Evolutionary conservation across 2,888 invertebrate genomes (phyloP).

Genomic region (Mimumesa dahlbomi): DNA sequence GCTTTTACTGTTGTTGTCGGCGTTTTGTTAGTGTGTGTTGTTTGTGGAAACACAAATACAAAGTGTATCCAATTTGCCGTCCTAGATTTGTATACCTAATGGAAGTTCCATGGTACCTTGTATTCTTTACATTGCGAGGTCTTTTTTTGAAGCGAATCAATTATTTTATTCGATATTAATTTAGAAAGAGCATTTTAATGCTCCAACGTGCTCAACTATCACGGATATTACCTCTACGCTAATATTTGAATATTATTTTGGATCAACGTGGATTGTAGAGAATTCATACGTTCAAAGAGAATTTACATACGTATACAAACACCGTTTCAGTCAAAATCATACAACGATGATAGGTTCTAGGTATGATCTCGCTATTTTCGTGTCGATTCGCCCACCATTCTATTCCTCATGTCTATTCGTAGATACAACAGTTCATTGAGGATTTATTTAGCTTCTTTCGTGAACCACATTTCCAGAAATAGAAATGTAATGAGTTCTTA

Average conservation of each 20-base stretch:
- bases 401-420: slow-evolving; percentile 42
- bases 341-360: slow-evolving; percentile 24
- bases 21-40: slow-evolving; percentile 36
- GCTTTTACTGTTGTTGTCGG: slow-evolving; percentile 42
- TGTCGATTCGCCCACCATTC: slow-evolving; percentile 31
- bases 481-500: too few species aligned
- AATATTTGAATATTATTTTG: slow-evolving; percentile 5
- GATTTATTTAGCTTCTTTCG: slow-evolving; percentile 55
- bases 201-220: neutral
- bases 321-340: neutral
- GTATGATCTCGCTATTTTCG: slow-evolving; percentile 48
- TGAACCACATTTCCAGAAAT: too few species aligned
- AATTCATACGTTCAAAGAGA: neutral
- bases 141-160: too few species aligned
- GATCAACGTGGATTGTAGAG: slow-evolving; percentile 27
- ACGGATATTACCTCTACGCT: neutral
- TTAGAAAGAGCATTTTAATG: neutral
- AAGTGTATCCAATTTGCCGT: too few species aligned
- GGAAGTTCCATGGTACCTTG: too few species aligned
- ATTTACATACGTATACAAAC: neutral
- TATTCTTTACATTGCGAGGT: too few species aligned
- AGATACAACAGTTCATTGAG: slow-evolving; percentile 60
- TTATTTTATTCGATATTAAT: too few species aligned
- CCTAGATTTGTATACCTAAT: too few species aligned
- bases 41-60: too few species aligned